phyloP scores from a whole-genome alignment of 2,113 vertebrate species.

The Elgaria multicarinata region DNA sequence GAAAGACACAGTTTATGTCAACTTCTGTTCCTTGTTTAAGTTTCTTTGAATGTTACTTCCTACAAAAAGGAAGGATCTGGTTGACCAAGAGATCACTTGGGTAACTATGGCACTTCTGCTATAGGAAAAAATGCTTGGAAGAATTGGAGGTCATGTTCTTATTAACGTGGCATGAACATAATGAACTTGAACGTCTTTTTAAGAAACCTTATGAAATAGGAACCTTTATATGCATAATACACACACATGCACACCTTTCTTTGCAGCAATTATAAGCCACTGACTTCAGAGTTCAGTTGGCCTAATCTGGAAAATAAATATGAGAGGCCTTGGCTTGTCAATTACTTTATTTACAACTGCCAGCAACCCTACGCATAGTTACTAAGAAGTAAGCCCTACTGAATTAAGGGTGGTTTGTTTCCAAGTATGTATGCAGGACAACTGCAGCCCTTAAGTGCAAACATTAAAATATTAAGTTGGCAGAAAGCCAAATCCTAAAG shows the following conservation, averaged over 20 bases:
- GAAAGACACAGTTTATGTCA: fast-evolving
- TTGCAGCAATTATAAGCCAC: not conserved
- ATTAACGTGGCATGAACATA: not conserved
- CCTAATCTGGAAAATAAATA: not conserved
- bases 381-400: not conserved
- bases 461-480: not conserved
- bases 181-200: not conserved
- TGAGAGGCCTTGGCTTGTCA: not conserved
- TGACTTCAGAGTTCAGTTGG: not conserved
- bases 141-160: not conserved
- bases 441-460: not conserved
- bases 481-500: not conserved
- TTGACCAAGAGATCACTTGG: not conserved
- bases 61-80: not conserved
- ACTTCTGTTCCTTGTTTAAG: not conserved
- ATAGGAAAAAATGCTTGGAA: not conserved
- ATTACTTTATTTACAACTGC: not conserved
- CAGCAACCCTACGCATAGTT: not conserved
- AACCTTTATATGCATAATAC: not conserved
- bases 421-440: not conserved
- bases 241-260: too few species aligned
- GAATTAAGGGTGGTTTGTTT: not conserved
- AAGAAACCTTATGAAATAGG: not conserved
- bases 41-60: not conserved
- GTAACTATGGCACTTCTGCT: not conserved